Conservation (phyloP, 2,113 vertebrate genomes). For the Rhinogobius similis region DNA sequence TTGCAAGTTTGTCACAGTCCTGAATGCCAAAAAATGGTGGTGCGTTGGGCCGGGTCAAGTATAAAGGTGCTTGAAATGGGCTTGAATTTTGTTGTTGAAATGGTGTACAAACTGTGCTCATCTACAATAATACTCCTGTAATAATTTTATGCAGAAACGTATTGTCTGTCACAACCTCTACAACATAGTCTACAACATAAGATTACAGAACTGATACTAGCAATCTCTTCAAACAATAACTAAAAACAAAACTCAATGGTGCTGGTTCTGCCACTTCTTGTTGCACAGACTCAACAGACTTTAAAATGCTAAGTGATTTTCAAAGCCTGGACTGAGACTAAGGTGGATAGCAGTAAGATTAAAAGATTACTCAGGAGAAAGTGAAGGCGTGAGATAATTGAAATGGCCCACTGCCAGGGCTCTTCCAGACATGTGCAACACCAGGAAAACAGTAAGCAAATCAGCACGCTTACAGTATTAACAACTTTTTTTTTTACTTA, state of each 20-base stretch:
- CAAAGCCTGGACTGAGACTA: slow-evolving; percentile 46
- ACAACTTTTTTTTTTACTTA: not conserved
- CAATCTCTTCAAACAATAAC: not conserved
- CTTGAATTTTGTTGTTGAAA: too few species aligned
- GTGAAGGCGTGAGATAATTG: slow-evolving; percentile 64
- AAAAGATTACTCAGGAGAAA: slow-evolving; percentile 64
- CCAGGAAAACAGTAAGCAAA: slow-evolving; percentile 34
- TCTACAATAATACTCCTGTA: too few species aligned
- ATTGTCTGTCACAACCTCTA: too few species aligned
- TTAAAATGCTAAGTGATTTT: slow-evolving; percentile 59
- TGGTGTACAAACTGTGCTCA: too few species aligned
- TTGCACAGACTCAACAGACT: slow-evolving; percentile 45
- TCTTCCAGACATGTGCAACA: slow-evolving; percentile 24
- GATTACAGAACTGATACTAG: too few species aligned
- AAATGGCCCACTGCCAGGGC: slow-evolving; percentile 60
- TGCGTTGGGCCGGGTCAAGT: too few species aligned
- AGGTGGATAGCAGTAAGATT: slow-evolving; percentile 51
- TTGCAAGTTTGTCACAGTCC: too few species aligned
- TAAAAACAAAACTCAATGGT: not conserved
- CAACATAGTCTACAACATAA: too few species aligned
- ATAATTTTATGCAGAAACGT: too few species aligned
- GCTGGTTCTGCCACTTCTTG: not conserved
- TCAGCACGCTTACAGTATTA: slow-evolving; percentile 24
- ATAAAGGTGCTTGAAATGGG: too few species aligned
- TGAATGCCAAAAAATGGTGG: too few species aligned